These are phyloP conservation scores for Drosophila rubida DNA, from an alignment of 2,888 invertebrate genomes.

Conservation along the genomic window DNA sequence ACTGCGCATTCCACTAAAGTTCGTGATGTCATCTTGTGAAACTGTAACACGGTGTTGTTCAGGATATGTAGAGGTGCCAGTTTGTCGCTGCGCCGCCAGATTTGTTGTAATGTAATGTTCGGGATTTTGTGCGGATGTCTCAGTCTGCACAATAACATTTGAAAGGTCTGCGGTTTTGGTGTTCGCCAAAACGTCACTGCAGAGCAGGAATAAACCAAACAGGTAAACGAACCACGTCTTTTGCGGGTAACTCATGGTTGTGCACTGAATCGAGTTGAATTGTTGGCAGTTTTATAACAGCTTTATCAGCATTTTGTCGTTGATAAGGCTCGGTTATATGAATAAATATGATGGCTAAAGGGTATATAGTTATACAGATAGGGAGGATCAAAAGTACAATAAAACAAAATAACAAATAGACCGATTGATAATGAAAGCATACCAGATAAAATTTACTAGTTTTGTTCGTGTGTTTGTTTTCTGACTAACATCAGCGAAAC, in stretches of 20 bases:
- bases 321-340: background rate
- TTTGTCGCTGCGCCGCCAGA: too few species aligned
- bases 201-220: background rate
- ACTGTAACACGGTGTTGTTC: background rate
- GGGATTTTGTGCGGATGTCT: background rate
- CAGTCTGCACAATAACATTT: background rate
- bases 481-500: too few species aligned
- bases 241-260: background rate
- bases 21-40: background rate
- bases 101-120: background rate
- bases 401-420: too few species aligned
- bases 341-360: background rate
- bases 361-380: too few species aligned
- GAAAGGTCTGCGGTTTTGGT: background rate
- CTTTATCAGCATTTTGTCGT: background rate
- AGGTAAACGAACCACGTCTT: background rate
- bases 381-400: too few species aligned
- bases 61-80: background rate
- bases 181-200: background rate
- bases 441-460: too few species aligned
- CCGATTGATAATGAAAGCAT: too few species aligned
- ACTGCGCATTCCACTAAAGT: constrained; percentile 19
- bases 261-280: background rate
- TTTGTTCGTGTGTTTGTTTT: too few species aligned
- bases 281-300: background rate